Conservation (phyloP, 2,797 vertebrate species). For the Chiloscyllium punctatum region DNA sequence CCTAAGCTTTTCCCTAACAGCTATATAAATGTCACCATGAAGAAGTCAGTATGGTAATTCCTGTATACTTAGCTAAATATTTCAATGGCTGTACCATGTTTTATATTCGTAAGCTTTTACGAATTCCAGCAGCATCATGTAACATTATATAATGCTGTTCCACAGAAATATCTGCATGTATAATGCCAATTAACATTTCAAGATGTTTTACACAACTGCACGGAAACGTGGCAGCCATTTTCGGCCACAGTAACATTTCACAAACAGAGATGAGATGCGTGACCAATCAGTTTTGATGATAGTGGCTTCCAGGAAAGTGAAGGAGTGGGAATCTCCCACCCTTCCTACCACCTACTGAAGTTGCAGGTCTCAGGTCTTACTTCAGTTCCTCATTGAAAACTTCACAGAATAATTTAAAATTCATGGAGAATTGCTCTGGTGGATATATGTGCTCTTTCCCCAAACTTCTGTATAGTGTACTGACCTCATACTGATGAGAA, state of each 20-base stretch:
- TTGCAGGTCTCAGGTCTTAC: background rate
- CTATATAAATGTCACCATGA: constrained; percentile 22
- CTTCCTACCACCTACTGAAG: background rate
- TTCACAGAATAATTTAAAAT: background rate
- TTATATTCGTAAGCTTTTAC: background rate
- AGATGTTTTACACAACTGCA: background rate
- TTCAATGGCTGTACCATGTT: background rate
- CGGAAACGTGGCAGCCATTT: background rate
- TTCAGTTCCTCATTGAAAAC: background rate
- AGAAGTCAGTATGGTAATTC: background rate
- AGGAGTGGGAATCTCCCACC: too few relatives aligned
- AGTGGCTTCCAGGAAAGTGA: background rate
- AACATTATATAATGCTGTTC: background rate
- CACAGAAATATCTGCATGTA: background rate
- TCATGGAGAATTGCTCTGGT: background rate
- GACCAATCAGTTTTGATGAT: background rate
- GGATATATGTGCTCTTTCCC: background rate
- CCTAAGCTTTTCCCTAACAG: background rate
- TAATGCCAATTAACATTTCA: background rate
- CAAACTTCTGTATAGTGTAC: background rate
- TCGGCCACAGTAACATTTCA: background rate
- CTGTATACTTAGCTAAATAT: background rate
- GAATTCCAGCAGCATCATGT: background rate
- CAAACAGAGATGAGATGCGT: background rate
- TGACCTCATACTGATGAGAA: background rate